Base-by-base conservation (phyloP, 2,113 vertebrate species). In the Perca fluviatilis region DNA sequence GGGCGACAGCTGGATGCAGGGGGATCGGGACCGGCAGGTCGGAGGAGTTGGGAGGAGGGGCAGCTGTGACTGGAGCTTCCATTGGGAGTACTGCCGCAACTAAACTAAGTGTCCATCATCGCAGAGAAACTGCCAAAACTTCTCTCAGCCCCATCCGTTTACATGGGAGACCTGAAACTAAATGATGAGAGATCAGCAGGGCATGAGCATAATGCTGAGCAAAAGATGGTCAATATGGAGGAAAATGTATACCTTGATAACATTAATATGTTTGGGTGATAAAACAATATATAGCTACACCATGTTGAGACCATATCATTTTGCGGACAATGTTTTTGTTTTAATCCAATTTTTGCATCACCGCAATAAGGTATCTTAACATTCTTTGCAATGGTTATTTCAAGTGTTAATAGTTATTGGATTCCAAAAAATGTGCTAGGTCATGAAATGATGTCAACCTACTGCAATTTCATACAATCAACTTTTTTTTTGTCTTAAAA, bases 1-100 rank as follows among this genome's bases (percentile, higher is more conserved):
- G 97, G 1, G 96, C 93, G 54, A 97, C 88, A 0, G 97, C 97
- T 5, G 97, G 97, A 0, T 61, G 90, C 70, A 97, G 95, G 58
- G 96, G 96, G 1, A 79, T 56, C 2, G 91, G 95, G 3, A 89
- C 43, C 14, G 93, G 90, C 1, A 13, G 40, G 3, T 89, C 60
- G 30, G 91, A 87, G 61, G 88, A 85, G 78, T 79, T 91, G 64
- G 82, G 33, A 54, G 84, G 54, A 66, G 83, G 69, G 46, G 30
- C 5, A 25, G 80, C 60, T 18, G 79, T 68, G 73, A 77, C 76
- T 6, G 53, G 80, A 69, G 64, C 64, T 73, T 93, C 90, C 92
- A 93, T 93, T 58, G 65, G 65, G 13, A 23, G 72, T 19, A 6
- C 14, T 50, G 71, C 23, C 10, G 3, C 40, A 67, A 50, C 57